Evolutionary conservation across 2,797 vertebrate species (phyloP).

Genomic region (Mus minutoides): DNA sequence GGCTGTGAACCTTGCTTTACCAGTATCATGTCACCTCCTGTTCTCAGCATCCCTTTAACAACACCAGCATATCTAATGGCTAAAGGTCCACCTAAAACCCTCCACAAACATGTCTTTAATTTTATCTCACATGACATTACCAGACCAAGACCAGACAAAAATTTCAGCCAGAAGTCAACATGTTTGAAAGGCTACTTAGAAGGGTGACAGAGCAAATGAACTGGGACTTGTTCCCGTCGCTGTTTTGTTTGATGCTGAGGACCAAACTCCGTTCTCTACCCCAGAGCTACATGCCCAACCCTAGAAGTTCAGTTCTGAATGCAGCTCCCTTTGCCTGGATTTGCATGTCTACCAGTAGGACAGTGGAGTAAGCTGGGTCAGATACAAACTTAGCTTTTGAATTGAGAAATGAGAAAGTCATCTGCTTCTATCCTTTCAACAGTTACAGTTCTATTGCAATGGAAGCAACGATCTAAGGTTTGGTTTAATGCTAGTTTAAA

Average conservation of each 20-base stretch:
- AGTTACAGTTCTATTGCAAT: not conserved
- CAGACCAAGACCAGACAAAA: not conserved
- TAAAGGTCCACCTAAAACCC: not conserved
- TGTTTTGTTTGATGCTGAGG: not conserved
- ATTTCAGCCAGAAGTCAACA: not conserved
- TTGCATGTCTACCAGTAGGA: not conserved
- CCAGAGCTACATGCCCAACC: not conserved
- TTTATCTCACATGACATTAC: not conserved
- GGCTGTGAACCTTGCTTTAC: not conserved
- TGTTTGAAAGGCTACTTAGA: not conserved
- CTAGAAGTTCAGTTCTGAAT: not conserved
- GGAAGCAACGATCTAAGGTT: not conserved
- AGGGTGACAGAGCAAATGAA: not conserved
- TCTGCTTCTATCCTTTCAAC: conserved; percentile 17
- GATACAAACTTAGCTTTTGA: conserved; percentile 47
- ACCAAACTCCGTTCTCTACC: not conserved
- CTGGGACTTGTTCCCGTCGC: not conserved
- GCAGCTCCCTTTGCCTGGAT: not conserved
- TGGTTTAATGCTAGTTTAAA: conserved; percentile 56
- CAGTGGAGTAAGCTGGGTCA: not conserved
- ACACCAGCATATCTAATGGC: not conserved
- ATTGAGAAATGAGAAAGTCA: not conserved
- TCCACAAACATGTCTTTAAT: not conserved
- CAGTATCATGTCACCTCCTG: not conserved
- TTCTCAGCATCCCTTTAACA: not conserved